Evolutionary conservation across 1,140 invertebrate genomes (phyloP), one percentile per base, ranked within the genome.

Genomic region (Lordiphosa mommai): DNA sequence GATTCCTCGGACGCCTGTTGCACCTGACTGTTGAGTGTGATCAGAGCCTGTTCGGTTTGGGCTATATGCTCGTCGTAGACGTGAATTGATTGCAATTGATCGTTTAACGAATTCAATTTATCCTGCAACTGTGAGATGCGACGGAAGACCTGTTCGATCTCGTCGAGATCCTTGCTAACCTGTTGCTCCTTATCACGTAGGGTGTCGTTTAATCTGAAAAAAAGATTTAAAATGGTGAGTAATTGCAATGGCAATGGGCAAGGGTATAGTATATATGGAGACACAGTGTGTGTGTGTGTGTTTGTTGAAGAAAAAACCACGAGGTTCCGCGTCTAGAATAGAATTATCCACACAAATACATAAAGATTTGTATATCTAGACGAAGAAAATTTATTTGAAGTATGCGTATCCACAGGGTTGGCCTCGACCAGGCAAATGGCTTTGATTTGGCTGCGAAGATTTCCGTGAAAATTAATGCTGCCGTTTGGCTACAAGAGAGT

Each of bases 41-140:
- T 90, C 46, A 92, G 89, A 63, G 89, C 91, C 64, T 73, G 76
- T 82, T 91, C 93, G 61, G 89, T 91, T 33, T 90, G 88, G 9
- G 89, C 88, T 56, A 93, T 91, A 89, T 95, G 91, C 46, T 92
- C 91, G 64, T 92, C 94, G 88, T 93, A 95, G 1, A 95, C 92
- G 91, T 95, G 93, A 59, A 95, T 92, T 38, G 90, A 88, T 30
- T 91, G 91, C 20, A 95, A 91, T 84, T 93, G 91, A 23, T 91
- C 90, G 58, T 93, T 90, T 32, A 93, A 88, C 20, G 91, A 90
- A 68, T 92, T 92, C 44, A 96, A 90, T 57, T 91, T 90, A 50
- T 92, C 91, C 63, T 92, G 92, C 66, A 94, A 89, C 49, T 91
- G 87, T 34, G 92, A 91, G 53, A 95, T 93, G 63, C 92, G 91